Conservation (phyloP, 1,140 invertebrate species). For the Calliphora vicina region DNA sequence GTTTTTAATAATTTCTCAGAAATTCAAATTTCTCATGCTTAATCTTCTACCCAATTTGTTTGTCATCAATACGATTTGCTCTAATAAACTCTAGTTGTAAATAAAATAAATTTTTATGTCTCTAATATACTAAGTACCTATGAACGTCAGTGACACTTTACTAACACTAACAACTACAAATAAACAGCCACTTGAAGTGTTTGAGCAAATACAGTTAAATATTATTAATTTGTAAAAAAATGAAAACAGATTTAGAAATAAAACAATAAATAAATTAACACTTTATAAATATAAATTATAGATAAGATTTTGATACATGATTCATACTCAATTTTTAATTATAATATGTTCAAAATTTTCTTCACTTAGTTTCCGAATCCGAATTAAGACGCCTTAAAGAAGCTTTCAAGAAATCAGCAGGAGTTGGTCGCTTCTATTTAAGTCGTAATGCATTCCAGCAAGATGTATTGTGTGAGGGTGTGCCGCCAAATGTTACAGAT, state of each 20-base stretch:
- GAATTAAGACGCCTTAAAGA: conserved; percentile 83
- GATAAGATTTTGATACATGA: not conserved
- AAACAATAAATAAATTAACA: conserved; percentile 11
- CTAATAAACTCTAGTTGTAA: not conserved
- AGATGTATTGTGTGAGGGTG: conserved; percentile 85
- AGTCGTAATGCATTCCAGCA: conserved; percentile 78
- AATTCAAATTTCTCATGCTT: not conserved
- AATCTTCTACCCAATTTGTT: not conserved
- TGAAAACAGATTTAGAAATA: not conserved
- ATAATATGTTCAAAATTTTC: conserved; percentile 2
- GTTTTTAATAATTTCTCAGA: no score
- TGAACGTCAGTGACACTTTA: not conserved
- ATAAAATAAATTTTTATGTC: not conserved
- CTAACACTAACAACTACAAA: not conserved
- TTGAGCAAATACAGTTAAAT: not conserved
- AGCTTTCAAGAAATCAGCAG: conserved; percentile 83
- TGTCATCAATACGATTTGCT: not conserved
- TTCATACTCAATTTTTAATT: not conserved
- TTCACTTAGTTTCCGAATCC: conserved; percentile 72
- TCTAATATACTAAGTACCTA: no score
- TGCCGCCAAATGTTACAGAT: conserved; percentile 80
- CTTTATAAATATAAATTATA: not conserved
- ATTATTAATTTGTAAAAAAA: not conserved
- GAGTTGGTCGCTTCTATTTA: conserved; percentile 73
- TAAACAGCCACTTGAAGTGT: not conserved